Conservation (phyloP, 2,797 vertebrate species). For the Mus spretus region DNA sequence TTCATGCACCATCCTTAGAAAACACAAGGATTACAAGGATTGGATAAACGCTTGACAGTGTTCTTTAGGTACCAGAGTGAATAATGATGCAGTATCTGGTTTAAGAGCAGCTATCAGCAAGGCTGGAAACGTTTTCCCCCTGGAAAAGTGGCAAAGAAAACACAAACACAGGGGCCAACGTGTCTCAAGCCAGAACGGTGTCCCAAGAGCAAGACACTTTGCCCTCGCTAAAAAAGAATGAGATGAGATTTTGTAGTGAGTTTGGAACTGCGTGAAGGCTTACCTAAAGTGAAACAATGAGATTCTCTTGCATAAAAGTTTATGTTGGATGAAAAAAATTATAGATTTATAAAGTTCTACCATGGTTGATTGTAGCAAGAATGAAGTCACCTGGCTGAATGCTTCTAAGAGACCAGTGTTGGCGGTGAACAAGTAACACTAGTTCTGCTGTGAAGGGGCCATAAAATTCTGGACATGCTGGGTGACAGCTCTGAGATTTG, state of each 20-base stretch:
- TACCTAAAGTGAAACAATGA: neutral
- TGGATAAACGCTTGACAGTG: neutral
- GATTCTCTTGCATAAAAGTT: neutral
- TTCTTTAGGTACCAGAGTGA: neutral
- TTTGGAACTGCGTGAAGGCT: neutral
- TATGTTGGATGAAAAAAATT: neutral
- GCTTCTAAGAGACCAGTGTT: neutral
- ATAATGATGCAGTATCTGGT: neutral
- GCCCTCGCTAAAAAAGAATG: neutral
- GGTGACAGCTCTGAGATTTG: neutral
- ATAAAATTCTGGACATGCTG: neutral
- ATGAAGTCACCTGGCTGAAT: neutral
- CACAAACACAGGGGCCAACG: neutral
- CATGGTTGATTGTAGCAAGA: neutral
- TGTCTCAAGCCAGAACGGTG: neutral
- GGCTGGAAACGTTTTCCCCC: neutral
- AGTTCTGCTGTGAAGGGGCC: neutral
- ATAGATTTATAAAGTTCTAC: neutral
- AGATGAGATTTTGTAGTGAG: neutral
- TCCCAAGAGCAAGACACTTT: neutral
- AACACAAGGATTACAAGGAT: neutral
- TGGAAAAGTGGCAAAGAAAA: neutral
- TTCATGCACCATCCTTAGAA: neutral
- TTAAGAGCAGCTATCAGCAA: neutral
- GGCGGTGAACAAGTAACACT: neutral